A percentile compares a stretch with the other conserved stretches of the same genome.
These are phyloP conservation scores for Hydropsyche betteni DNA, from an alignment of 2,888 invertebrate genomes.

Conservation along the genomic window DNA sequence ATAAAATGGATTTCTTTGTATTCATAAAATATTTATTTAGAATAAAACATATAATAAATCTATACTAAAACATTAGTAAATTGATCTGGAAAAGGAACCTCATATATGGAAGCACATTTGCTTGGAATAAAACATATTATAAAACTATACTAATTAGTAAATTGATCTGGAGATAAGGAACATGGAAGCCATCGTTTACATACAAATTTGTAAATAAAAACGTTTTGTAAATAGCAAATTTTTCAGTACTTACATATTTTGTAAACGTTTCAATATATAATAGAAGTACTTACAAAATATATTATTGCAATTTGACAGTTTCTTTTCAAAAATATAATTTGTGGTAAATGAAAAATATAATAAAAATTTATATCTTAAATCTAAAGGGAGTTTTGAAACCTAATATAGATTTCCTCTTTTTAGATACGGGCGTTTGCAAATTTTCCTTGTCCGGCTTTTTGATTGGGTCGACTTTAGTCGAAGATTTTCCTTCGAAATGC, in stretches of 20 bases:
- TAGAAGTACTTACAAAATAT: too few relatives aligned
- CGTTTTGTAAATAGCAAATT: too few relatives aligned
- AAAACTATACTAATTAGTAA: too few relatives aligned
- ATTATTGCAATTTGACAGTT: too few relatives aligned
- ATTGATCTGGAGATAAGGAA: too few relatives aligned
- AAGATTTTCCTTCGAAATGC: background rate
- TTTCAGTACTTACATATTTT: too few relatives aligned
- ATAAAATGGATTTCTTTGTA: background rate
- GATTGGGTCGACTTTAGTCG: background rate
- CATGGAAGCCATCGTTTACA: too few relatives aligned
- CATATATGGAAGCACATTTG: slow-evolving; percentile 20
- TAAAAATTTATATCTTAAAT: slow-evolving; percentile 54
- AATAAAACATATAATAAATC: background rate
- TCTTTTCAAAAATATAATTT: too few relatives aligned
- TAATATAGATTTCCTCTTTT: slow-evolving; percentile 61
- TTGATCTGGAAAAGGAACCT: slow-evolving; percentile 3
- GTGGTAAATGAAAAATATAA: too few relatives aligned
- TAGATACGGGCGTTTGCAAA: slow-evolving; percentile 50
- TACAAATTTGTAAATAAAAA: background rate
- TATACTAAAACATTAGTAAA: background rate
- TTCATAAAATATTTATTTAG: background rate
- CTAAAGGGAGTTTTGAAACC: slow-evolving; percentile 66
- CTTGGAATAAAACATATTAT: too few relatives aligned
- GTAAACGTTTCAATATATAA: too few relatives aligned
- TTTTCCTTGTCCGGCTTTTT: slow-evolving; percentile 43